Percentiles rank a stretch among this genome's conserved stretches.
Conservation (phyloP, 2,113 vertebrate species). For the Hyla sarda region DNA sequence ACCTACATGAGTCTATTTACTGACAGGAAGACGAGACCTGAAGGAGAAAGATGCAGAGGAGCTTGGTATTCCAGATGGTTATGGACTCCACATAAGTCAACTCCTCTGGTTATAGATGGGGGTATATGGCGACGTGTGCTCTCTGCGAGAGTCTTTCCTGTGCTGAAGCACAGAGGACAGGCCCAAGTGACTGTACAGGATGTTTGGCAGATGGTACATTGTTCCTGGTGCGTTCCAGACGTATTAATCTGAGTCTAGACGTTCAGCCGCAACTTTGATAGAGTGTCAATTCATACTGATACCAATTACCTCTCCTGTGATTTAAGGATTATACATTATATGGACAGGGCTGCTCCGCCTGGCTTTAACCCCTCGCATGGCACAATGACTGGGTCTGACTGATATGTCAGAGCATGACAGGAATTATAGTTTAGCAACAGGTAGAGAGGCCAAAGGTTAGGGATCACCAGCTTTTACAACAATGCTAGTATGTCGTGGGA, state of each 20-base stretch:
- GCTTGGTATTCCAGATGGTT: not conserved
- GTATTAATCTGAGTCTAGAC: constrained; percentile 41
- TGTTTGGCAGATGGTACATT: not conserved
- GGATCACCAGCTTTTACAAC: no score
- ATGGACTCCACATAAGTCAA: not conserved
- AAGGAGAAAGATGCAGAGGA: no score
- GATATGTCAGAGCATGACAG: no score
- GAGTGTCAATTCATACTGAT: constrained; percentile 17
- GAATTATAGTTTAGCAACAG: no score
- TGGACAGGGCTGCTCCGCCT: not conserved
- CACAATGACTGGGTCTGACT: no score
- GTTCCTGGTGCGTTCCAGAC: constrained; percentile 3
- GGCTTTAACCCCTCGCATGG: not conserved
- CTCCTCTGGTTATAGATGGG: no score
- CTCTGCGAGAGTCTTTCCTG: not conserved
- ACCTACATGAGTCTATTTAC: no score
- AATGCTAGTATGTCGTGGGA: no score
- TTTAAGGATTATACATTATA: constrained; percentile 4
- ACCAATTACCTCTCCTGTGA: constrained; percentile 13
- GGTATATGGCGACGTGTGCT: not conserved
- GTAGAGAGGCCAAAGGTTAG: no score
- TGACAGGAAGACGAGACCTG: no score
- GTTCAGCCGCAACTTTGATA: constrained; percentile 15
- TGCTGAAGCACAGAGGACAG: not conserved
- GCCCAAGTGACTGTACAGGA: not conserved